Percentiles rank a stretch among this genome's conserved stretches.
These are phyloP conservation scores for Albula goreensis DNA, from an alignment of 2,113 vertebrate genomes.

Conservation along the genomic window DNA sequence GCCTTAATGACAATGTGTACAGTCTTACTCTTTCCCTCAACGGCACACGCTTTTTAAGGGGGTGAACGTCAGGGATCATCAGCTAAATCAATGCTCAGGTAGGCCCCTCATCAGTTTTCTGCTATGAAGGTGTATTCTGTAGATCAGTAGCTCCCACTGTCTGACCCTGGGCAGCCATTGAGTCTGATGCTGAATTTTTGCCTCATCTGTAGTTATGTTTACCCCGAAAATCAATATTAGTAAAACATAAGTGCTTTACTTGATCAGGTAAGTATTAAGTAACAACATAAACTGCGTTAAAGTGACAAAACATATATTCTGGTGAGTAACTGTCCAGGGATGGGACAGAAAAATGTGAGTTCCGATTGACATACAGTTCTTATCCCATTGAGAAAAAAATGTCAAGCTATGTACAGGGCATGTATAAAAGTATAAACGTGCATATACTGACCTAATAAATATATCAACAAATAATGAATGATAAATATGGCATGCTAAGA, in stretches of 20 bases:
- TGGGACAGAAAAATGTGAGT: too few relatives aligned
- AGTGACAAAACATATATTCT: too few relatives aligned
- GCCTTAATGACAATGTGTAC: background rate
- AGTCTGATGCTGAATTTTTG: background rate
- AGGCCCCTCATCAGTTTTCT: background rate
- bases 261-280: background rate
- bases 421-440: too few relatives aligned
- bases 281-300: background rate
- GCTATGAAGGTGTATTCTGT: background rate
- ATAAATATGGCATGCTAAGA: too few relatives aligned
- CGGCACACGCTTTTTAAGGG: background rate
- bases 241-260: background rate
- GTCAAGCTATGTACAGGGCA: too few relatives aligned
- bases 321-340: too few relatives aligned
- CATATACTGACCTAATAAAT: too few relatives aligned
- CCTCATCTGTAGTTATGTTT: background rate
- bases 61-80: background rate
- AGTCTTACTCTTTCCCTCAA: background rate
- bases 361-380: too few relatives aligned
- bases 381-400: too few relatives aligned
- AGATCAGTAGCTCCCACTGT: background rate
- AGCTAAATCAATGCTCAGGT: background rate
- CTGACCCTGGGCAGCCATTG: background rate
- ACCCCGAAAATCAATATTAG: background rate
- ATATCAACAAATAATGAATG: too few relatives aligned